These are phyloP conservation scores for Pentamera pediparva DNA, from an alignment of 53 echinoderm and acorn worm genomes.

Conservation along the genomic window DNA sequence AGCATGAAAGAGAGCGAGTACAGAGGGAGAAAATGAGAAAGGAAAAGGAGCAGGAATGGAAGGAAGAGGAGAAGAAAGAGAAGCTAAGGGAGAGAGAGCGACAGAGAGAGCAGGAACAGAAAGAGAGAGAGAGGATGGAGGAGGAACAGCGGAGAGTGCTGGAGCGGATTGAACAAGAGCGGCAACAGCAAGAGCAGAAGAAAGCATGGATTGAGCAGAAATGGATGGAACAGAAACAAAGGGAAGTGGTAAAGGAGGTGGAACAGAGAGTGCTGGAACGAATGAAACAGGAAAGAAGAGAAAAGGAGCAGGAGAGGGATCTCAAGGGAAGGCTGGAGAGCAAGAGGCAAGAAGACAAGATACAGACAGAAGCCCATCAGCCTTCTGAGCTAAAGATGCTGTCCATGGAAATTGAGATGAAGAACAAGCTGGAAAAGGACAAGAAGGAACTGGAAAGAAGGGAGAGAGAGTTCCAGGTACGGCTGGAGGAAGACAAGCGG, in stretches of 20 bases:
- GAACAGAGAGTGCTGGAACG: not conserved
- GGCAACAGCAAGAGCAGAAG: too few species aligned
- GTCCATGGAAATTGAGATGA: too few species aligned
- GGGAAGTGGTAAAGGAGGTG: not conserved
- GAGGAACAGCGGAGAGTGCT: not conserved
- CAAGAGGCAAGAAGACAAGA: too few species aligned
- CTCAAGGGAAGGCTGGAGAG: too few species aligned
- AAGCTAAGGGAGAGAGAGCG: not conserved
- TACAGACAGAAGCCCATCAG: too few species aligned
- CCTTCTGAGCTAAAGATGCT: too few species aligned
- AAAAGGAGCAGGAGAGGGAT: too few species aligned
- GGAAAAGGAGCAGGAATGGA: slow-evolving; percentile 2
- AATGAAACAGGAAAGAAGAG: not conserved
- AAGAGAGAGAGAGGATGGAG: not conserved
- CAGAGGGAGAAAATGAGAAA: not conserved
- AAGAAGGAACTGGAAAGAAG: not conserved
- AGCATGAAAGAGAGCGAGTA: not conserved
- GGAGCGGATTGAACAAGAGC: not conserved
- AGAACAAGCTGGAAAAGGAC: not conserved
- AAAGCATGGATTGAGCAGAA: not conserved
- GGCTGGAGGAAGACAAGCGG: not conserved
- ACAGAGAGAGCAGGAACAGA: not conserved
- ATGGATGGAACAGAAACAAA: not conserved
- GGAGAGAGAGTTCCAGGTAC: not conserved
- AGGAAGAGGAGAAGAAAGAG: not conserved